A percentile compares a stretch with the other conserved stretches of the same genome.
These are phyloP conservation scores for Leptarthrus brevirostris DNA, from an alignment of 2,888 invertebrate species.

Conservation along the genomic window DNA sequence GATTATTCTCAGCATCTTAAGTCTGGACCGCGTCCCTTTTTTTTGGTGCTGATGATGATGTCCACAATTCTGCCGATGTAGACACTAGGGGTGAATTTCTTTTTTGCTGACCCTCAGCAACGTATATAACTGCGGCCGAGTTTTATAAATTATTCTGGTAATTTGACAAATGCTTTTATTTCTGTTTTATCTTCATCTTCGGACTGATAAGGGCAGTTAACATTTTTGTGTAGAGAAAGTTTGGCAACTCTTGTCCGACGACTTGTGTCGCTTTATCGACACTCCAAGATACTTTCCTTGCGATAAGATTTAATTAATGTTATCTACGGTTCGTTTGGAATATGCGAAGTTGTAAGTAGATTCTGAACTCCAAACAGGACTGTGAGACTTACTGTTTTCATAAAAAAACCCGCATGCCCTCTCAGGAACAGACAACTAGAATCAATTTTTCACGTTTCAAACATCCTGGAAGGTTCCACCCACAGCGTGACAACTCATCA, in stretches of 20 bases:
- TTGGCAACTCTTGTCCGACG: background rate
- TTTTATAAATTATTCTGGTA: constrained; percentile 47
- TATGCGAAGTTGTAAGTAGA: background rate
- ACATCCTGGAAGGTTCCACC: constrained; percentile 12
- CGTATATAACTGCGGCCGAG: background rate
- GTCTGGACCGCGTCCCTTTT: too few relatives aligned
- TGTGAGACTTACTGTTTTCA: background rate
- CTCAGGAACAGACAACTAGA: constrained; percentile 12
- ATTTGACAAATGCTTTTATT: constrained; percentile 45
- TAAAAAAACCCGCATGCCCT: constrained; percentile 8
- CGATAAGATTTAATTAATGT: constrained; percentile 15
- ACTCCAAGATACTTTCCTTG: background rate
- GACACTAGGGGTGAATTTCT: constrained; percentile 14
- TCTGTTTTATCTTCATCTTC: background rate
- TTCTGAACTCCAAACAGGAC: background rate
- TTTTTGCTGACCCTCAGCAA: background rate
- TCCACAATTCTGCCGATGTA: too few relatives aligned
- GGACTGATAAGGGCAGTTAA: constrained; percentile 33
- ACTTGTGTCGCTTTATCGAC: background rate
- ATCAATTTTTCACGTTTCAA: constrained; percentile 39
- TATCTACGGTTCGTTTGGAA: background rate
- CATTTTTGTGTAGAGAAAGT: constrained; percentile 1
- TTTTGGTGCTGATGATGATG: background rate
- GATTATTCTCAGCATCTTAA: constrained; percentile 32
- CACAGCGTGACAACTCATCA: constrained; percentile 45